Conservation (phyloP, 2,888 invertebrate genomes). For the Stenodera caucasica region DNA sequence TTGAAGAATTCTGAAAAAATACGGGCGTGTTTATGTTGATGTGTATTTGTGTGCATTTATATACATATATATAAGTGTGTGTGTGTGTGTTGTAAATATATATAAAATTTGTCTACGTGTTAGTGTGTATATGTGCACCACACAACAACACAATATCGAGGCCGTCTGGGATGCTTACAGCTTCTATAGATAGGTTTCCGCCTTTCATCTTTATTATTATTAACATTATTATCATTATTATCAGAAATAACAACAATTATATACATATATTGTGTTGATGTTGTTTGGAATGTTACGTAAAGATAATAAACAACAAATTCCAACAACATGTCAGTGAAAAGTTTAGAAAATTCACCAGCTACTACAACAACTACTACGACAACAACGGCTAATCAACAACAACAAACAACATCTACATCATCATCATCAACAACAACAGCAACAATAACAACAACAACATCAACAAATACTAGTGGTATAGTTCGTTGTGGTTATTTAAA, state of each 20-base stretch:
- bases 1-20: neutral
- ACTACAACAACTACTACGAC: slow-evolving; percentile 11
- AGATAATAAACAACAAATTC: slow-evolving; percentile 41
- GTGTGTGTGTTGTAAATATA: neutral
- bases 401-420: neutral
- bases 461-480: slow-evolving; percentile 49
- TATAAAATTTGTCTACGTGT: neutral
- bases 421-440: neutral
- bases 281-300: slow-evolving; percentile 55
- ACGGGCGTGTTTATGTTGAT: slow-evolving; percentile 2
- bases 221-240: no score
- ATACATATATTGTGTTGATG: slow-evolving; percentile 48
- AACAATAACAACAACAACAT: neutral
- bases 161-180: slow-evolving; percentile 24
- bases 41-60: no score
- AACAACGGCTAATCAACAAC: slow-evolving; percentile 12
- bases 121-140: neutral
- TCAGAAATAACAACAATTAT: slow-evolving; percentile 31
- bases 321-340: slow-evolving; percentile 22
- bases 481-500: slow-evolving; percentile 77
- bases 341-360: slow-evolving; percentile 23
- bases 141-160: slow-evolving; percentile 8
- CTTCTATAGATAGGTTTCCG: slow-evolving; percentile 23
- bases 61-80: no score
- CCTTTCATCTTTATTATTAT: slow-evolving; percentile 22